phyloP scores from a whole-genome alignment of 2,797 vertebrate species.

The Gymnocypris eckloni region DNA sequence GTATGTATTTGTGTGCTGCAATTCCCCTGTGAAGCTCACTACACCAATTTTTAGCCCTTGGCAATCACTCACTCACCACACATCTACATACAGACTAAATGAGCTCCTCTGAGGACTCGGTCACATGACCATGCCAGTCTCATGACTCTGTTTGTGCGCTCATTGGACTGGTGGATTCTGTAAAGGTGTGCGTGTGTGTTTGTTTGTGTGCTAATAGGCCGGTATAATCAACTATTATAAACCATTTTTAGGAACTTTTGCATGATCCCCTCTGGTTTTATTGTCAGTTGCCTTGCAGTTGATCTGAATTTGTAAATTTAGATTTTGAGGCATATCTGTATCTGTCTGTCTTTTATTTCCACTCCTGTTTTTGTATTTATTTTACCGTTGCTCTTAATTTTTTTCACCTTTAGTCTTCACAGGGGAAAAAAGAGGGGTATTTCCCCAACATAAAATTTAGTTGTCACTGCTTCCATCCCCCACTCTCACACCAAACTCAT shows the following conservation, averaged over 20 bases:
- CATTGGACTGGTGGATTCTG: constrained; percentile 28
- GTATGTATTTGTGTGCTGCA: constrained; percentile 58
- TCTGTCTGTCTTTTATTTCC: constrained; percentile 58
- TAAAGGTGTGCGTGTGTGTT: constrained; percentile 13
- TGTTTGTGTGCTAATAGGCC: neutral
- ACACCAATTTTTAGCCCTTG: constrained; percentile 82
- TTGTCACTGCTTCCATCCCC: constrained; percentile 57
- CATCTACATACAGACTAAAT: constrained; percentile 85
- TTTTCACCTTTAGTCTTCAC: constrained; percentile 70
- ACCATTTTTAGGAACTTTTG: neutral
- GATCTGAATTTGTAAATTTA: neutral
- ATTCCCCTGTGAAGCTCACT: constrained; percentile 81
- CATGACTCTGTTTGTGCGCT: constrained; percentile 47
- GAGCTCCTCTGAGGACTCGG: constrained; percentile 77
- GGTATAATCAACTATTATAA: neutral
- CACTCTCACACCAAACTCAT: constrained; percentile 42
- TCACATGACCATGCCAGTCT: constrained; percentile 71
- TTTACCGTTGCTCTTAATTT: neutral
- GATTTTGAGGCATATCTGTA: neutral
- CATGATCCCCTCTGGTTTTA: neutral
- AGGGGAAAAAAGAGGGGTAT: constrained; percentile 65
- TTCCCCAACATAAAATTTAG: constrained; percentile 67
- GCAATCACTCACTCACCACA: constrained; percentile 84
- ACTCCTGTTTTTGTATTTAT: constrained; percentile 65
- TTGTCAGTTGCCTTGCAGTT: neutral